Percentiles rank a stretch among this genome's conserved stretches.
Conservation (phyloP, 1,140 invertebrate genomes). For the Copidosoma floridanum region DNA sequence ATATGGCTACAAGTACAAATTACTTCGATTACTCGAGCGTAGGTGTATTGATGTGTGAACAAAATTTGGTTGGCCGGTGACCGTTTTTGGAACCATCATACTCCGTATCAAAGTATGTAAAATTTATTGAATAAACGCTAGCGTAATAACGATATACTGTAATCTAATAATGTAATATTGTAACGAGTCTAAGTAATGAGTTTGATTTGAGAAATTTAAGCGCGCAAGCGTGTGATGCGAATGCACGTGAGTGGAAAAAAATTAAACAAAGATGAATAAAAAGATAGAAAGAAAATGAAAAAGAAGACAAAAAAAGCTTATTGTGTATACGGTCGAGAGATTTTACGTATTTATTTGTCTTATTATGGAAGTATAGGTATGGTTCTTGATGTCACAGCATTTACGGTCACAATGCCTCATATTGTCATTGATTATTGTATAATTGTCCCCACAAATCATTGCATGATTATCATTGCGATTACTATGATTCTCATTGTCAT, state of each 20-base stretch:
- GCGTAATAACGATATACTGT: constrained; percentile 58
- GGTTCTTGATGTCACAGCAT: constrained; percentile 35
- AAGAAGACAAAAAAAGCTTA: constrained; percentile 48
- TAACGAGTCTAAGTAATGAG: constrained; percentile 59
- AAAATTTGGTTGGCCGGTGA: constrained; percentile 59
- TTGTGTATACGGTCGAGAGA: constrained; percentile 56
- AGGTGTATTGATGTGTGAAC: constrained; percentile 59
- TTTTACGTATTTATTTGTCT: constrained; percentile 38
- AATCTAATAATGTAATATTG: constrained; percentile 60
- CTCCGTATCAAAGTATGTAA: constrained; percentile 60
- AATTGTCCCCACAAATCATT: constrained; percentile 40
- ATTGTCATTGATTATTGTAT: constrained; percentile 41
- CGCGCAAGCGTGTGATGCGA: constrained; percentile 52
- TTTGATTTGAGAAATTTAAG: constrained; percentile 55
- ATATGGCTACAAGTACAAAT: constrained; percentile 61
- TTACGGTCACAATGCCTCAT: constrained; percentile 35
- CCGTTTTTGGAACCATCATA: constrained; percentile 59
- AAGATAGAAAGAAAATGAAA: constrained; percentile 28
- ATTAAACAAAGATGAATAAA: constrained; percentile 25
- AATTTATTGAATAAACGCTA: constrained; percentile 60
- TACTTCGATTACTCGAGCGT: constrained; percentile 59
- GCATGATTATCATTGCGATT: constrained; percentile 38
- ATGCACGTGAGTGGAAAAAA: constrained; percentile 46
- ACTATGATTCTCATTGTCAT: constrained; percentile 35
- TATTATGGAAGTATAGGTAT: constrained; percentile 35